These are phyloP conservation scores for Drosophila bocki DNA, from an alignment of 1,140 invertebrate species.

Conservation along the genomic window DNA sequence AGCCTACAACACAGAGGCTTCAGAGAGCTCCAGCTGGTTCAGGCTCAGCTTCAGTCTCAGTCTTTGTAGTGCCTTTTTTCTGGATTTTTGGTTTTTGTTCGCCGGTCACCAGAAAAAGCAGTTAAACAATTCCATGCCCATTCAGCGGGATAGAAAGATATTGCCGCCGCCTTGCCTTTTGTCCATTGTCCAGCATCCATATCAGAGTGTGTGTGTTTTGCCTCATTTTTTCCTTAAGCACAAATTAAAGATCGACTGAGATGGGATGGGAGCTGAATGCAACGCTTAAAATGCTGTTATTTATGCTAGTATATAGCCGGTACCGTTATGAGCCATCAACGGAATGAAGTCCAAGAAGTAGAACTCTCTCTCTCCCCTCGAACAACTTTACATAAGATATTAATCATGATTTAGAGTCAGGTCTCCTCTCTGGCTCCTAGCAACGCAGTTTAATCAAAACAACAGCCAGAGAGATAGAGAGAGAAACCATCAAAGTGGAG, in stretches of 20 bases:
- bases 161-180: constrained; percentile 12
- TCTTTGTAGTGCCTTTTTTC: constrained; percentile 19
- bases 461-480: constrained; percentile 8
- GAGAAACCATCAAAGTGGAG: constrained; percentile 35
- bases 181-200: constrained; percentile 8
- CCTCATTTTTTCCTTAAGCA: constrained; percentile 34
- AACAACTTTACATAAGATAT: constrained; percentile 41
- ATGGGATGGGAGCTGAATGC: neutral
- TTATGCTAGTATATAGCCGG: constrained; percentile 21
- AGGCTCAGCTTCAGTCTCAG: neutral
- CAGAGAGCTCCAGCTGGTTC: constrained; percentile 8
- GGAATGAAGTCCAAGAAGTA: constrained; percentile 37
- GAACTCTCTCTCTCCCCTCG: constrained; percentile 4
- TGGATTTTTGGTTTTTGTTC: constrained; percentile 43
- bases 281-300: constrained; percentile 48
- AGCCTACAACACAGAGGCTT: neutral
- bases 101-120: constrained; percentile 27
- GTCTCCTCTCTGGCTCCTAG: neutral
- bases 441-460: constrained; percentile 42
- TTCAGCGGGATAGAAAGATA: constrained; percentile 27
- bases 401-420: constrained; percentile 46
- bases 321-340: constrained; percentile 48
- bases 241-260: constrained; percentile 38
- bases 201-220: neutral
- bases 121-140: constrained; percentile 40